A percentile compares a stretch with the other conserved stretches of the same genome.
Evolutionary conservation across 35 echinoderm and acorn worm species (phyloP).

Genomic region (Strongylocentrotus purpuratus): DNA sequence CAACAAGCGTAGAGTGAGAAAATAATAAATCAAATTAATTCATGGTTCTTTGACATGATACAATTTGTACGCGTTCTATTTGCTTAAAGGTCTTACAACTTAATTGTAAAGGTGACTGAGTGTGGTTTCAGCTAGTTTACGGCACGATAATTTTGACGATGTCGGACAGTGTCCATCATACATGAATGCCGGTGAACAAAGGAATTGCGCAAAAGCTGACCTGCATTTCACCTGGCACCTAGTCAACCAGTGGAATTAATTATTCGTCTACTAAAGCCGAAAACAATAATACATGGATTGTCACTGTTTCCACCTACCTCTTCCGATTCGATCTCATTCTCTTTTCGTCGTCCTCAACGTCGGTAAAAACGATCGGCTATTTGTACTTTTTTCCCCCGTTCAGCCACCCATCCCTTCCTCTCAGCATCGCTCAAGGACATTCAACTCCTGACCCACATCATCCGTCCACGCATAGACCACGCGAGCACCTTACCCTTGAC

Average conservation of each 20-base stretch:
- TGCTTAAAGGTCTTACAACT: not conserved
- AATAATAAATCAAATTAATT: not conserved
- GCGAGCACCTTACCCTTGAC: conserved; percentile 38
- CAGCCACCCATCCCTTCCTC: not conserved
- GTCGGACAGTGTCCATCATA: not conserved
- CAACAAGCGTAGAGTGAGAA: not conserved
- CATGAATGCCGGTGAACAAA: not conserved
- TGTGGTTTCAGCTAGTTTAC: not conserved
- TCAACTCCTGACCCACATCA: conserved; percentile 41
- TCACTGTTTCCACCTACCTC: no score
- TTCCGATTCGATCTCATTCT: no score
- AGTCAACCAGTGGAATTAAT: not conserved
- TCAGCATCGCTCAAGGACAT: conserved; percentile 11
- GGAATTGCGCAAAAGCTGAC: not conserved
- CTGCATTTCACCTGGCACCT: not conserved
- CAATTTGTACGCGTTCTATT: not conserved
- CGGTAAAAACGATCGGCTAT: not conserved
- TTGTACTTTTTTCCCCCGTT: not conserved
- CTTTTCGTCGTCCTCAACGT: no score
- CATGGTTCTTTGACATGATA: not conserved
- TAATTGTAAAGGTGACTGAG: not conserved
- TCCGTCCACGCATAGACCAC: no score
- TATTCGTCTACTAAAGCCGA: no score
- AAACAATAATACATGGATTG: no score
- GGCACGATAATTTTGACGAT: not conserved